Conservation (phyloP, 2,113 vertebrate genomes). For the Suricata suricatta region DNA sequence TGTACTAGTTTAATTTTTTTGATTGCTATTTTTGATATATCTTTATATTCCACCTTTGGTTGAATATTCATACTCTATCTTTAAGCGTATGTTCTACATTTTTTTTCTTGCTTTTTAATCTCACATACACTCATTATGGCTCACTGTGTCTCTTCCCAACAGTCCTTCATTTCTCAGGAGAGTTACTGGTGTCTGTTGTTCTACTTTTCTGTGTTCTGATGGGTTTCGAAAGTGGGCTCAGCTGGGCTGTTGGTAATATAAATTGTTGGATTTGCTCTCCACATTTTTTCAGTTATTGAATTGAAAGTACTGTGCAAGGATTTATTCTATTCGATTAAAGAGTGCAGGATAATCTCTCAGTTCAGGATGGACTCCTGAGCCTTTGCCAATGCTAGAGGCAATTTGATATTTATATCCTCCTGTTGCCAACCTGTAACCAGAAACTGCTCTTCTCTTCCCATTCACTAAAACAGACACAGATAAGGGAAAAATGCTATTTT, state of each 20-base stretch:
- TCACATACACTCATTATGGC: not conserved
- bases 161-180: not conserved
- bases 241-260: slow-evolving; percentile 29
- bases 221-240: slow-evolving; percentile 37
- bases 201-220: not conserved
- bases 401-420: slow-evolving; percentile 40
- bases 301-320: slow-evolving; percentile 51
- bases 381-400: slow-evolving; percentile 32
- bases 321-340: slow-evolving; percentile 55
- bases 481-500: not conserved
- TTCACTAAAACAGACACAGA: not conserved
- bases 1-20: not conserved
- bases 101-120: not conserved
- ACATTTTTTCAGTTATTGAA: slow-evolving; percentile 53
- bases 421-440: slow-evolving; percentile 22
- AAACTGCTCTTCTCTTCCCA: not conserved
- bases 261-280: slow-evolving; percentile 44
- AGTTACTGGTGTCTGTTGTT: not conserved
- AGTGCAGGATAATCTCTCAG: slow-evolving; percentile 41
- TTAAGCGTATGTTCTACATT: not conserved
- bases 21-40: not conserved
- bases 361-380: slow-evolving; percentile 1
- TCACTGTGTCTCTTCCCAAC: not conserved
- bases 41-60: not conserved
- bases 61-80: not conserved